These are phyloP conservation scores for Lophius americanus DNA, from an alignment of 2,797 vertebrate genomes.

Conservation along the genomic window DNA sequence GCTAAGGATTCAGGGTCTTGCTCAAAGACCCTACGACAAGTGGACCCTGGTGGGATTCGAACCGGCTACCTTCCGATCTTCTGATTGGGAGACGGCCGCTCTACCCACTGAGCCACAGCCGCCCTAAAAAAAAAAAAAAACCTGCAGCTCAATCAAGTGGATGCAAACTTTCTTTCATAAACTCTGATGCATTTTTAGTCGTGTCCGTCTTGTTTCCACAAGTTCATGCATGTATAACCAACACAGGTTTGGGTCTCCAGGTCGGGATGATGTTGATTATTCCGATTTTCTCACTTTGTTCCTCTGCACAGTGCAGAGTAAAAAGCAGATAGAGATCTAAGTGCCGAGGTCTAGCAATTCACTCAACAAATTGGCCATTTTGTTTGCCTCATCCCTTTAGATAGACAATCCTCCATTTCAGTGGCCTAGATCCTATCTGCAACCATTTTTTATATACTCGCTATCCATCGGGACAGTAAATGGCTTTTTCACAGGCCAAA, in stretches of 20 bases:
- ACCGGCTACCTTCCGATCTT: no score
- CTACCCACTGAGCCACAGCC: no score
- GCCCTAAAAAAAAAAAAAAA: no score
- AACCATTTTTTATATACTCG: slow-evolving; percentile 45
- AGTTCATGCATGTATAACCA: slow-evolving; percentile 8
- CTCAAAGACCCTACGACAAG: no score
- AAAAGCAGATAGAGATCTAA: slow-evolving; percentile 57
- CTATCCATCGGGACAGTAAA: slow-evolving; percentile 59
- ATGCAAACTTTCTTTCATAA: slow-evolving; percentile 16
- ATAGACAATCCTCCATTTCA: slow-evolving; percentile 62
- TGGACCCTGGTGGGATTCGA: no score
- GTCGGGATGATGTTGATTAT: slow-evolving; percentile 40
- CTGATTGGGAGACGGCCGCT: no score
- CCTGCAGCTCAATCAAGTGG: neutral
- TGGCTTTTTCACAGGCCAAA: slow-evolving; percentile 60
- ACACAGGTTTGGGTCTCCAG: slow-evolving; percentile 18
- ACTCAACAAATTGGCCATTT: slow-evolving; percentile 70
- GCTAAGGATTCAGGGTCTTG: no score
- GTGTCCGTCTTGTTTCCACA: slow-evolving; percentile 9
- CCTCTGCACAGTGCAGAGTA: slow-evolving; percentile 13
- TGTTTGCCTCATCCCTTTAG: slow-evolving; percentile 61
- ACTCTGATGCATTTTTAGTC: neutral
- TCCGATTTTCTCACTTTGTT: slow-evolving; percentile 34
- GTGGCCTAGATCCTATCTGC: slow-evolving; percentile 56
- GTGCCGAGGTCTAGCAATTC: slow-evolving; percentile 44